Base-by-base conservation (phyloP, 2,888 invertebrate genomes). In the Biston stratarius region DNA sequence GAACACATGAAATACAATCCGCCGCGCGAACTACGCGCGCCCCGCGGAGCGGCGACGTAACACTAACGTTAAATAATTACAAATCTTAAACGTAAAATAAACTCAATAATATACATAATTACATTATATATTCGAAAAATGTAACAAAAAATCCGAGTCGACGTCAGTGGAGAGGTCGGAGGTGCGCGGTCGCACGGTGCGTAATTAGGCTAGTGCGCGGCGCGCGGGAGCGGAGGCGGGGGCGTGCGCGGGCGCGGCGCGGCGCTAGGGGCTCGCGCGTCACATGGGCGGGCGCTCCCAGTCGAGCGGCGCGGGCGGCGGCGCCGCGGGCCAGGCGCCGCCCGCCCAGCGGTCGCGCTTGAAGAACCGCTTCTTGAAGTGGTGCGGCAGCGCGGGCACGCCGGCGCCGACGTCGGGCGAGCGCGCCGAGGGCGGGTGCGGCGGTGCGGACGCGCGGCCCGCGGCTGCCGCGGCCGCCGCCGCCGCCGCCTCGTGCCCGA, bases 341-440 rank as follows among this genome's bases (percentile, higher is more conserved):
- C 96, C 91, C 89, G 93, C 95, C 96, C 96, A 96, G 85, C 94
- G 96, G 92, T 95, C 96, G 82, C 95, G 94, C 76, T 97, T 96
- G 90, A 97, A 97, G 91, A 96, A 96, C 83, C 97, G 97, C 94
- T 97, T 97, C 91, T 97, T 97, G 89, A 97, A 97, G 90, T 97
- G 97, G 75, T 91, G 88, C 81, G 89, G 85, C 72, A 86, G 85
- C 77, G 90, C 86, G 64, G 88, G 82, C 64, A 90, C 86, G 77
- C 92, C 88, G 44, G 90, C 86, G 64, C 88, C 83, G 64, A 90
- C 86, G 77, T 92, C 88, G 42, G 91, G 86, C 67, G 87, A 51
- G 94, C 94, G 55, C 94, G 94, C 24, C 40, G 66, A 60, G 52
- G 69, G 66, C 79, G 86, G 88, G 58, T 82, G 81, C 84, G 76